Base-by-base conservation (phyloP, 2,797 vertebrate genomes). In the Leuciscus waleckii region DNA sequence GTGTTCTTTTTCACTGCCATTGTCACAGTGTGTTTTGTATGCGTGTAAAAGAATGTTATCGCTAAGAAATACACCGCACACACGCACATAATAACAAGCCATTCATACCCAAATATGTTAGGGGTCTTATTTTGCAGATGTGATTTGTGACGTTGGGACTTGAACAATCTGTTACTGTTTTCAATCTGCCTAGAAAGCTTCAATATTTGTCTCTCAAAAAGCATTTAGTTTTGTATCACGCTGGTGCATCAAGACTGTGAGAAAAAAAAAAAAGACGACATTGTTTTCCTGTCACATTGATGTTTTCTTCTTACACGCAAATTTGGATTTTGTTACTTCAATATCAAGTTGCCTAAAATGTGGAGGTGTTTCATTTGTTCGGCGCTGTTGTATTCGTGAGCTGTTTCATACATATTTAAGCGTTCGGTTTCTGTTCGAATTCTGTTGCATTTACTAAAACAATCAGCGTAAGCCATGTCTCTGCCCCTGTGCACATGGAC, bases 211-310 rank as follows among this genome's bases (percentile, higher is more conserved):
- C 83, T 79, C 65, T 85, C 67, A 46, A 71, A 49, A 70, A 70
- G 68, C 81, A 74, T 83, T 83, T 82, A 11, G 70, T 83, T 83
- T 83, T 14, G 39, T 83, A 83, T 83, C 81, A 75, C 51, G 80
- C 79, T 85, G 68, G 82, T 85, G 87, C 81, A 88, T 82, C 69
- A 82, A 71, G 73, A 81, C 83, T 82, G 79, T 78, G 80, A 86
- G 85, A 56, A 63, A 83, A 76, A 46, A 77, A 65, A 71, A 76
- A 54, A 77, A 79, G 43, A 67, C 21, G 21, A 68, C 79, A 82
- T 80, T 86, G 74, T 88, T 88, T 86, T 84, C 37, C 83, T 89
- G 87, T 88, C 83, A 87, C 88, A 84, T 83, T 37, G 74, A 81
- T 87, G 88, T 87, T 89, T 86, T 89, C 87, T 89, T 85, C 86